These are phyloP conservation scores for Lasioglossum leucozonium DNA, from an alignment of 2,888 invertebrate genomes.

Conservation along the genomic window DNA sequence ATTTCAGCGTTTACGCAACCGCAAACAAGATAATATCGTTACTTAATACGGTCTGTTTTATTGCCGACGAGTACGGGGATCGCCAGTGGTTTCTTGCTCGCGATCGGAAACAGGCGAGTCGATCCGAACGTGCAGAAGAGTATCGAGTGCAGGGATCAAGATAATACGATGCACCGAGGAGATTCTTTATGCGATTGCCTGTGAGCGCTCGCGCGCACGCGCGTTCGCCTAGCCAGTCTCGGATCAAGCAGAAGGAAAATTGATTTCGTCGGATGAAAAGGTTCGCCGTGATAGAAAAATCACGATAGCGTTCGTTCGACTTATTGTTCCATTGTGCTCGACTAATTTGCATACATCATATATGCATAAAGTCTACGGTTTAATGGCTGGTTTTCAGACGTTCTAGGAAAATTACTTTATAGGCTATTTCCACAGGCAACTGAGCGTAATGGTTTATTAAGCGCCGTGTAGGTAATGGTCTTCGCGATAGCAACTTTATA, in stretches of 20 bases:
- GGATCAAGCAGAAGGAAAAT: background rate
- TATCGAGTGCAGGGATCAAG: background rate
- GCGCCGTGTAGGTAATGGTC: background rate
- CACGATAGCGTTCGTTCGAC: background rate
- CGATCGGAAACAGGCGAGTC: background rate
- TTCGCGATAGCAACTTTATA: background rate
- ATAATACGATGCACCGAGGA: background rate
- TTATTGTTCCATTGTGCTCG: background rate
- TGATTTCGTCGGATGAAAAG: background rate
- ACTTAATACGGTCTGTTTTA: conserved; percentile 8
- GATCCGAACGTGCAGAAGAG: background rate
- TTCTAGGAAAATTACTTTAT: background rate
- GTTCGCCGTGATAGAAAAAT: background rate
- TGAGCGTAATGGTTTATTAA: background rate
- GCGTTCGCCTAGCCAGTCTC: background rate
- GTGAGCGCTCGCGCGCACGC: background rate
- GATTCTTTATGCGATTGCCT: background rate
- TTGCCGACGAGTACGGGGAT: background rate
- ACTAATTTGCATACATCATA: background rate
- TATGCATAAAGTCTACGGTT: background rate
- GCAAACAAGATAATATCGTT: conserved; percentile 15
- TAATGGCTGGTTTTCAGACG: background rate
- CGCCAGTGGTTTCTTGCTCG: background rate
- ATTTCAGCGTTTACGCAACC: conserved; percentile 11
- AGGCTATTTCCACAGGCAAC: background rate